These are phyloP conservation scores for Shargacucullia verbasci DNA, from an alignment of 2,888 invertebrate genomes.

Conservation along the genomic window DNA sequence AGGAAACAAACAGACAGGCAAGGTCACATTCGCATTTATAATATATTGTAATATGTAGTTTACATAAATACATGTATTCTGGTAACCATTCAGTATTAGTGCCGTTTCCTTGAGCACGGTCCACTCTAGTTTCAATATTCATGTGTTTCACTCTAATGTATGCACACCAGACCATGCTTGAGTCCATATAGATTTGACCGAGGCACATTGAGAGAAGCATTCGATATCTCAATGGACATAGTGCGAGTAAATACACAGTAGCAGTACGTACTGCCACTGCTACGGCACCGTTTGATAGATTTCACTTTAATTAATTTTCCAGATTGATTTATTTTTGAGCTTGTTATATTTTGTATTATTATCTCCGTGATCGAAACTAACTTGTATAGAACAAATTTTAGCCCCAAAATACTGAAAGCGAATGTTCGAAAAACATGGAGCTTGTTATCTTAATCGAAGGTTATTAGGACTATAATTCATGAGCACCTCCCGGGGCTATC, in stretches of 20 bases:
- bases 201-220: conserved; percentile 16
- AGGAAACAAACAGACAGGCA: no score
- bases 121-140: conserved; percentile 26
- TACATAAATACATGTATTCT: not conserved
- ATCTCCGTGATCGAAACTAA: no score
- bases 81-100: not conserved
- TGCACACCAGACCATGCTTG: not conserved
- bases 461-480: conserved; percentile 27
- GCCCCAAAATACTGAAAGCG: no score
- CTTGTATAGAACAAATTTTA: no score
- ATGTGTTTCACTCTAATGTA: conserved; percentile 1
- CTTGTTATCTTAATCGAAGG: conserved; percentile 17
- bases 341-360: not conserved
- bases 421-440: conserved; percentile 3
- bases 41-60: no score
- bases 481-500: conserved; percentile 18
- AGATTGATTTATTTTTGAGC: no score
- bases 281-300: no score
- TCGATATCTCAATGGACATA: not conserved
- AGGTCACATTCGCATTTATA: no score
- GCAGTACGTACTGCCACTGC: not conserved
- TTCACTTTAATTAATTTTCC: no score
- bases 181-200: not conserved
- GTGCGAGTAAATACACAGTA: not conserved
- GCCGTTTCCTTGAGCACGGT: not conserved